phyloP scores from a whole-genome alignment of 2,113 vertebrate genomes.

The Andinoacara biseriatus region DNA sequence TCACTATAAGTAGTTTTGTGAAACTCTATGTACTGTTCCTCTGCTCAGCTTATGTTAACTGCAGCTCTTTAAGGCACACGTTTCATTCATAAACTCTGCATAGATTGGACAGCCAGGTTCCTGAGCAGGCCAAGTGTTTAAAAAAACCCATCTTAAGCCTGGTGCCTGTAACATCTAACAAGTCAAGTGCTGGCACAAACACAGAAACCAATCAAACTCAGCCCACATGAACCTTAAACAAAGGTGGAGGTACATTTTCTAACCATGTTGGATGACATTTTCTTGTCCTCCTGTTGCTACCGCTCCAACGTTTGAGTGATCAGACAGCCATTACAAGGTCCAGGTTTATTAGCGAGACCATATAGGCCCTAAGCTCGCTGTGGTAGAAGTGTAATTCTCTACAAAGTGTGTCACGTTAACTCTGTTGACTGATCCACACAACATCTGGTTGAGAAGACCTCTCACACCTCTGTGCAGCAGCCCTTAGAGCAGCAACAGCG shows the following conservation, averaged over 20 bases:
- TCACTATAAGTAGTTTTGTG: neutral
- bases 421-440: constrained; percentile 95
- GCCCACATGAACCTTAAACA: constrained; percentile 90
- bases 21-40: neutral
- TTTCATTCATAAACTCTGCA: constrained; percentile 26
- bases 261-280: constrained; percentile 90
- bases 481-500: constrained; percentile 86
- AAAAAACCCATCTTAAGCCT: constrained; percentile 8
- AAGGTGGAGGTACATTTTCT: constrained; percentile 87
- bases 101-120: constrained; percentile 5
- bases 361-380: constrained; percentile 88
- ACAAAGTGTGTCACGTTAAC: constrained; percentile 91
- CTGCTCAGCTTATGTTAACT: neutral
- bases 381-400: constrained; percentile 88
- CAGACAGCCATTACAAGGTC: constrained; percentile 91
- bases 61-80: neutral
- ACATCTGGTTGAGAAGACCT: constrained; percentile 90
- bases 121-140: constrained; percentile 4
- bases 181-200: constrained; percentile 76
- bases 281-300: constrained; percentile 77
- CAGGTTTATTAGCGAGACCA: constrained; percentile 96
- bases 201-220: constrained; percentile 79
- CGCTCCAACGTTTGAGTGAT: constrained; percentile 90
- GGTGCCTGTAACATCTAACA: constrained; percentile 61
- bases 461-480: constrained; percentile 84